A percentile compares a stretch with the other conserved stretches of the same genome.
Evolutionary conservation across 2,888 invertebrate species (phyloP).

Genomic region (Apamea crenata): DNA sequence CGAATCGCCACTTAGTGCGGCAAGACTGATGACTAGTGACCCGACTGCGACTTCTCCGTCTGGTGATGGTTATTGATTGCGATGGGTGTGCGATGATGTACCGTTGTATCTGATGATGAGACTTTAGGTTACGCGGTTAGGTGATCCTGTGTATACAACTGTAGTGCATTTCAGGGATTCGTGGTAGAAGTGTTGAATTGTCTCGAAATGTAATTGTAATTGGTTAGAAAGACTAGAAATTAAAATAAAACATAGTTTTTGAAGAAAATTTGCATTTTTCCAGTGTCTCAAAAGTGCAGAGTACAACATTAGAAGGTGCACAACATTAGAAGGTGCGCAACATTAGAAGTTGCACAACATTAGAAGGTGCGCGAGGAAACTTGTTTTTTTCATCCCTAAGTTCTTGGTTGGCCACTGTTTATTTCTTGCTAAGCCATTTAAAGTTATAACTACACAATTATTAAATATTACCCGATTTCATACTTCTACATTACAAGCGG

Average conservation of each 20-base stretch:
- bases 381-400: neutral
- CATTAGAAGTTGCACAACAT: neutral
- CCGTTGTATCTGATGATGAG: constrained; percentile 61
- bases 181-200: neutral
- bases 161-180: neutral
- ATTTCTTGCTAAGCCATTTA: neutral
- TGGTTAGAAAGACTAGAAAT: neutral
- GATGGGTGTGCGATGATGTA: constrained; percentile 54
- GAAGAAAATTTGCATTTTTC: neutral
- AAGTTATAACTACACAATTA: neutral
- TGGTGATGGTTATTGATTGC: constrained; percentile 39
- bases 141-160: neutral
- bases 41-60: constrained; percentile 19
- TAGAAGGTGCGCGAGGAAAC: neutral
- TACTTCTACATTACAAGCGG: neutral
- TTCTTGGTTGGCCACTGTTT: neutral
- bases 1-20: constrained; percentile 39
- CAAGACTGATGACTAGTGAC: constrained; percentile 30
- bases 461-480: neutral
- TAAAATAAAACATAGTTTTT: neutral
- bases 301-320: neutral
- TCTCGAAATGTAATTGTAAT: neutral
- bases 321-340: neutral
- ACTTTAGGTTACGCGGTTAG: too few species aligned
- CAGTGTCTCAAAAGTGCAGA: neutral